Percentiles rank a stretch among this genome's conserved stretches.
Conservation (phyloP, 1,140 invertebrate species). For the Mylabris phalerata region DNA sequence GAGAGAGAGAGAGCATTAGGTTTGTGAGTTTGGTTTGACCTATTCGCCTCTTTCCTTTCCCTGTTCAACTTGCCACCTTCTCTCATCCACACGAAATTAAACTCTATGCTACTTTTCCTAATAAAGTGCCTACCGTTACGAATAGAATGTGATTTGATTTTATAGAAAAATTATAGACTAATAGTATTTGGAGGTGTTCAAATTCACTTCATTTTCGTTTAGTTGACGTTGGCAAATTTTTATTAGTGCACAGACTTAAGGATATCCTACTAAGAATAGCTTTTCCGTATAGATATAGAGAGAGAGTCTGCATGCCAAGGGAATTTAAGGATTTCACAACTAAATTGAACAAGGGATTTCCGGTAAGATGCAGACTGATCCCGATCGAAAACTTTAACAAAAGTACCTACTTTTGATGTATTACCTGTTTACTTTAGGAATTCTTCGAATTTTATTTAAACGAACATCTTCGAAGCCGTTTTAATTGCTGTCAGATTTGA, state of each 20-base stretch:
- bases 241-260: slow-evolving; percentile 16
- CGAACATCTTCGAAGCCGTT: too few relatives aligned
- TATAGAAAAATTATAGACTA: too few relatives aligned
- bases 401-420: slow-evolving; percentile 5
- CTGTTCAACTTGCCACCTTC: too few relatives aligned
- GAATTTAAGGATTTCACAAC: slow-evolving; percentile 23
- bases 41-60: not conserved
- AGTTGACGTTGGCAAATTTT: slow-evolving; percentile 14
- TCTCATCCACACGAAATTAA: slow-evolving; percentile 19
- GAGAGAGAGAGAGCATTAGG: slow-evolving; percentile 26
- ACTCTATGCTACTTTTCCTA: slow-evolving; percentile 26
- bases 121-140: slow-evolving; percentile 26
- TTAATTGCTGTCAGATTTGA: too few relatives aligned
- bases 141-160: not conserved
- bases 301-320: slow-evolving; percentile 19
- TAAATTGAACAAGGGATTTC: slow-evolving; percentile 23
- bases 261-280: slow-evolving; percentile 21
- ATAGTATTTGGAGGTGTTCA: too few relatives aligned
- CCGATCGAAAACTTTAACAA: slow-evolving; percentile 20
- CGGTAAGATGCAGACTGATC: slow-evolving; percentile 16
- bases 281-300: slow-evolving; percentile 6
- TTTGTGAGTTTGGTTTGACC: slow-evolving; percentile 26
- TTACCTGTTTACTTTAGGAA: too few relatives aligned
- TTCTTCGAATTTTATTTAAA: too few relatives aligned
- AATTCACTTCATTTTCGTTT: not conserved